These are phyloP conservation scores for Antedon bifida DNA, from an alignment of 35 echinoderm and acorn worm genomes.

Conservation along the genomic window DNA sequence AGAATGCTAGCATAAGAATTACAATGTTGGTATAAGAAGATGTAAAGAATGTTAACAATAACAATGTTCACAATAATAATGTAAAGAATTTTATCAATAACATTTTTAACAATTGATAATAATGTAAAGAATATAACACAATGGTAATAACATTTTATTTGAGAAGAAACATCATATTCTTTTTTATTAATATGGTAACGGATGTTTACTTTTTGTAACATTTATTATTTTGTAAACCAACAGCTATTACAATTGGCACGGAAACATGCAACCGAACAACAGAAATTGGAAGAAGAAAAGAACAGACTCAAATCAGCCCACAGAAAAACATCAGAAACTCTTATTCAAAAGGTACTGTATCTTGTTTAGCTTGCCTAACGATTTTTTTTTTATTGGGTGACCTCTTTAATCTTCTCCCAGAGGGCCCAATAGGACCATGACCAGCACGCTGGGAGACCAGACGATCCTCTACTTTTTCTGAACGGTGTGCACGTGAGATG, in stretches of 20 bases:
- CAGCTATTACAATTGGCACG: conserved; percentile 63
- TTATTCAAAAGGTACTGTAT: conserved; percentile 52
- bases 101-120: no score
- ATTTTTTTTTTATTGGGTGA: neutral
- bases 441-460: neutral
- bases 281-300: conserved; percentile 62
- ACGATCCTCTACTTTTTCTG: neutral
- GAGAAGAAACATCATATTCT: no score
- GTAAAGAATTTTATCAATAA: no score
- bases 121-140: no score
- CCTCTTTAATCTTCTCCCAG: neutral
- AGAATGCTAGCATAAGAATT: no score
- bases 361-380: neutral
- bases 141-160: no score
- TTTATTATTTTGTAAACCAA: neutral
- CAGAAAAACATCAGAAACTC: conserved; percentile 28
- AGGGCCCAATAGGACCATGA: neutral
- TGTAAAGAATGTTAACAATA: no score
- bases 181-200: no score
- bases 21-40: no score
- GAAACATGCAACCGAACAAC: conserved; percentile 57
- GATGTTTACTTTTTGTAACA: no score
- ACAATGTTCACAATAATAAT: no score
- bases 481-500: neutral
- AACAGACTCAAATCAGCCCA: conserved; percentile 35